A percentile compares a stretch with the other conserved stretches of the same genome.
These are phyloP conservation scores for Luscinia megarhynchos DNA, from an alignment of 2,797 vertebrate species.

Conservation along the genomic window DNA sequence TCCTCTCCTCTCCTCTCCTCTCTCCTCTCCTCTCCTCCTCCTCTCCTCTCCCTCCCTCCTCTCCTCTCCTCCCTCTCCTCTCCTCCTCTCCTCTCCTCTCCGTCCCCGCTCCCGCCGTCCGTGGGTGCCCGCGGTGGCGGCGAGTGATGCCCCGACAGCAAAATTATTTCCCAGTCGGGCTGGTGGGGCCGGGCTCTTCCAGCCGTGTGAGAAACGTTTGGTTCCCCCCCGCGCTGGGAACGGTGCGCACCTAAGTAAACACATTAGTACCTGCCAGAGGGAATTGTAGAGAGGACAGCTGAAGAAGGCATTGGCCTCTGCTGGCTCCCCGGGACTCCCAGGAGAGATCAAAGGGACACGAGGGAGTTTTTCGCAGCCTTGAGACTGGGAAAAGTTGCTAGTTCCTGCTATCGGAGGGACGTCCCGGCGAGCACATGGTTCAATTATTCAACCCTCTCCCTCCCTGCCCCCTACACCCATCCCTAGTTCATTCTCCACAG, in stretches of 20 bases:
- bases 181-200: conserved; percentile 47
- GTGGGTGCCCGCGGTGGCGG: neutral
- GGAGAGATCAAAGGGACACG: conserved; percentile 85
- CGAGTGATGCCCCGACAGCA: neutral
- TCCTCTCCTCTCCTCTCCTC: neutral
- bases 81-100: no score
- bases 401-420: conserved; percentile 42
- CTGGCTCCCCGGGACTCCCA: conserved; percentile 78
- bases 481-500: neutral
- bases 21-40: neutral
- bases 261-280: conserved; percentile 83
- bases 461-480: neutral
- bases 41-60: neutral
- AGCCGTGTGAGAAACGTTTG: conserved; percentile 87
- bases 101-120: neutral
- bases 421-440: conserved; percentile 74
- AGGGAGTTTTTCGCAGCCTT: conserved; percentile 75
- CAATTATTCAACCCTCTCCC: conserved; percentile 2
- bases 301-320: conserved; percentile 91
- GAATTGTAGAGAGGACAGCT: conserved; percentile 87
- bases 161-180: conserved; percentile 1
- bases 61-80: neutral
- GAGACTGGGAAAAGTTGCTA: conserved; percentile 82
- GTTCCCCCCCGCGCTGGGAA: conserved; percentile 80
- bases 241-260: conserved; percentile 91